Base-by-base conservation (phyloP, 2,797 vertebrate genomes). In the Salmo trutta region DNA sequence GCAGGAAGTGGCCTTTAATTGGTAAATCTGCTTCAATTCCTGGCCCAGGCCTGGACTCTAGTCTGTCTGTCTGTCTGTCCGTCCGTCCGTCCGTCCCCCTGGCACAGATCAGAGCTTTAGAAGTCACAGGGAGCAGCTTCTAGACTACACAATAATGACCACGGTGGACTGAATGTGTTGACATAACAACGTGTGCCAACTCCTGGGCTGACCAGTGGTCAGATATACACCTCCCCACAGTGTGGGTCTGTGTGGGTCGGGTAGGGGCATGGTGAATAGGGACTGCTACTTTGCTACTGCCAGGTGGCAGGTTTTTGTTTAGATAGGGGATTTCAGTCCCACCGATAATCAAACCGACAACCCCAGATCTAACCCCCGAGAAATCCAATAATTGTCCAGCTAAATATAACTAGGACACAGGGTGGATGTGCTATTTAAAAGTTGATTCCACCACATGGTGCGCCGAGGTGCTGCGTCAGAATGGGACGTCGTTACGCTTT, bases 341-440 rank as follows among this genome's bases (percentile, higher is more conserved):
- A n/a, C 14, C 16, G 33, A 73, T 74, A 77, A 79, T 74, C 75
- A 77, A 79, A 76, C 56, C 71, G 80, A 80, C 64, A 80, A 74
- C 54, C 21, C n/a, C 51, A 56, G 64, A 75, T 78, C 70, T 66
- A 69, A 75, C 65, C 17, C 17, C 51, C 24, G 73, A 54, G 29
- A 69, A 77, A 73, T 77, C 75, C 72, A 72, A 54, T 74, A 53
- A 74, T 68, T 77, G 74, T 76, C 65, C 12, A 47, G 66, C 64
- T 78, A 73, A 82, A 74, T 27, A 73, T 77, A 47, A 10, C 41
- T 47, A 80, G 72, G 64, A 51, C 31, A 41, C 51, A 62, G 29
- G 29, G 21, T 72, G 75, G 70, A 47, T 54, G 41, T 71, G 36
- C 33, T 33, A 16, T 71, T 75, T 51, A 75, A 10, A 17, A 54